A percentile compares a stretch with the other conserved stretches of the same genome.
Conservation (phyloP, 2,888 invertebrate genomes). For the Nebria brevicollis region DNA sequence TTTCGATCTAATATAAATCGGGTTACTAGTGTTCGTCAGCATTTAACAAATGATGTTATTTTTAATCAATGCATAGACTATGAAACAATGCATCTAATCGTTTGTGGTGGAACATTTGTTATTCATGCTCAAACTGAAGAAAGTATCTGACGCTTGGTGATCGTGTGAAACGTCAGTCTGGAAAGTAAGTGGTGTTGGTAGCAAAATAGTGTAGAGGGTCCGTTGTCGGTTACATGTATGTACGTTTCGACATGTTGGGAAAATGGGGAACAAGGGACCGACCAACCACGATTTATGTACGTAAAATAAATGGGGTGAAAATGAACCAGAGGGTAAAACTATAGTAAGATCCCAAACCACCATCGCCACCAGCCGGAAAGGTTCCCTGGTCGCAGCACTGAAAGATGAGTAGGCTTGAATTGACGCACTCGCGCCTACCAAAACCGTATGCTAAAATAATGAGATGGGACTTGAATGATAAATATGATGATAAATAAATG, state of each 20-base stretch:
- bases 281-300: constrained; percentile 31
- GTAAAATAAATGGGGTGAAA: constrained; percentile 39
- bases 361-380: constrained; percentile 14
- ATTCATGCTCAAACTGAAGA: not conserved
- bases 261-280: constrained; percentile 35
- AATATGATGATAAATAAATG: constrained; percentile 21
- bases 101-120: not conserved
- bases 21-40: not conserved
- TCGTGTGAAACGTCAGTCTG: not conserved
- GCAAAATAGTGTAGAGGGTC: constrained; percentile 8
- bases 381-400: constrained; percentile 19
- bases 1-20: not conserved
- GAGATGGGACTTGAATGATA: constrained; percentile 32
- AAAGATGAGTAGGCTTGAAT: constrained; percentile 30
- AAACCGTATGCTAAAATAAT: constrained; percentile 30
- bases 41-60: not conserved
- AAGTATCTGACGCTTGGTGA: not conserved
- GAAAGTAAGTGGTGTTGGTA: not conserved
- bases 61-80: not conserved
- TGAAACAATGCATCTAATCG: not conserved
- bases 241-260: constrained; percentile 28
- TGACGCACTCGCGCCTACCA: not conserved
- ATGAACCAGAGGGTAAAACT: constrained; percentile 26
- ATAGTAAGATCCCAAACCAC: not conserved
- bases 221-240: not conserved